Base-by-base conservation (phyloP, 2,113 vertebrate genomes). In the Pachyramphus minor region DNA sequence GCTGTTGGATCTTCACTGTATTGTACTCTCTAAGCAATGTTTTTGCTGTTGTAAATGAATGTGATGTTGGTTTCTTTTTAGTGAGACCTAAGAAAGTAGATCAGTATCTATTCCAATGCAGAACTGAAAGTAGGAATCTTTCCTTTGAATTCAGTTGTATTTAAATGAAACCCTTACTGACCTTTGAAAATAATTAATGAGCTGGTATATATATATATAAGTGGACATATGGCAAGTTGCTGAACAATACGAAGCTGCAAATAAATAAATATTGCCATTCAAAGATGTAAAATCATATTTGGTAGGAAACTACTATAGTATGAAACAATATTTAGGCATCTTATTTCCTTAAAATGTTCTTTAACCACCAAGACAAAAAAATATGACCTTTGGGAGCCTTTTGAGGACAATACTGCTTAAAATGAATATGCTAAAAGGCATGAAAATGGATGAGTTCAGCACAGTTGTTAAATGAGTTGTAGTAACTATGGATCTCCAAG, bases 21-120 rank as follows among this genome's bases (percentile, higher is more conserved):
- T 22, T 49, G 7, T 67, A 66, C 33, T 72, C 0, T 0, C 16
- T 56, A 11, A 30, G 37, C 8, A 12, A 14, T 24, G 11, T 11
- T 74, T 87, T 59, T 53, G 17, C 50, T 58, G 17, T 39, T 79
- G 21, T n/a, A 64, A 74, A 53, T 53, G 1, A 63, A 44, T 7
- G 4, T 16, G 31, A 22, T n/a, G 20, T 21, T 72, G 41, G 31
- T 3, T 4, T 1, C n/a, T 24, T 31, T 53, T 45, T 45, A 8
- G 13, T 28, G 8, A 41, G 50, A 33, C 30, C 35, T 60, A 28
- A 44, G 8, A 55, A 85, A 50, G 63, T 37, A 72, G 13, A 42
- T 31, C 59, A 52, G 30, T 53, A 47, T 53, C 10, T 37, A 39
- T 86, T 42, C 14, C 23, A 58, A 31, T 18, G 9, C 10, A 47